phyloP scores from a whole-genome alignment of 2,888 invertebrate species.

The Microctonus aethiopoides region DNA sequence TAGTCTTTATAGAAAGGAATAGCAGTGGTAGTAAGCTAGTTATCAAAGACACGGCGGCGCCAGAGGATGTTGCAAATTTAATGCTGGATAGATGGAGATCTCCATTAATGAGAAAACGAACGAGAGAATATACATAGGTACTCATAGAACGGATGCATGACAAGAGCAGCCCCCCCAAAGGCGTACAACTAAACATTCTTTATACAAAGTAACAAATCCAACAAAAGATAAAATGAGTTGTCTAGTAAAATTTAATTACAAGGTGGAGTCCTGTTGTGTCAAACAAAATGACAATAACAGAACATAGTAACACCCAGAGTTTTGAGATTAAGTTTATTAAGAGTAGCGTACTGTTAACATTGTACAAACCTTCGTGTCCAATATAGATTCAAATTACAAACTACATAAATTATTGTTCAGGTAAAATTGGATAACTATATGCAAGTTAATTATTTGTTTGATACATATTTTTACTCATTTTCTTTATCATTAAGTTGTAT shows the following conservation, averaged over 20 bases:
- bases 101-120: not conserved
- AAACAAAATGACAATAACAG: not conserved
- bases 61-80: not conserved
- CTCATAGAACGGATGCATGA: not conserved
- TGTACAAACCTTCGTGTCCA: not conserved
- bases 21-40: not conserved
- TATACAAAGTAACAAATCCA: not conserved
- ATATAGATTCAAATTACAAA: not conserved
- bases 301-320: not conserved
- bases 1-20: not conserved
- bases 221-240: not conserved
- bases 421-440: no score
- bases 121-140: not conserved
- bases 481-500: not conserved
- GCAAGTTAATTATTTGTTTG: no score
- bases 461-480: no score
- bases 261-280: not conserved
- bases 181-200: not conserved
- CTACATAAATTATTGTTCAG: no score
- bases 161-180: not conserved
- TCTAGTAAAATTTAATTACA: not conserved
- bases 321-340: not conserved
- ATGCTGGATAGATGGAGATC: not conserved
- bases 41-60: constrained; percentile 2
- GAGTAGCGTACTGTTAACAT: not conserved